phyloP scores from a whole-genome alignment of 37 sponge, comb jelly and placozoan species.

The Eunapius fragilis region DNA sequence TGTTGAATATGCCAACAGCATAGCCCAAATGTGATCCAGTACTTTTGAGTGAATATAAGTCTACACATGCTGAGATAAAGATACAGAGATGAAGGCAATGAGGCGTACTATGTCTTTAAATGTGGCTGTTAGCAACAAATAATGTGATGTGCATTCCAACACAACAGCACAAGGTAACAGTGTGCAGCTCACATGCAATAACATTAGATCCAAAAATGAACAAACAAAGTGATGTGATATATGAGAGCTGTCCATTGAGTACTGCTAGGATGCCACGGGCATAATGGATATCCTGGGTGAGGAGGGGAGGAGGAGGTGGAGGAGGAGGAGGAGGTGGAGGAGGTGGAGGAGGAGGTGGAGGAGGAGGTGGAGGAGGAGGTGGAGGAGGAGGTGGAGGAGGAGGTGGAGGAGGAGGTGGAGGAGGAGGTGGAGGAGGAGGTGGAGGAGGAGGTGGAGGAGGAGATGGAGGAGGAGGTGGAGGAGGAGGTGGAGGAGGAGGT shows the following conservation, averaged over 20 bases:
- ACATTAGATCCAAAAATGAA: conserved; percentile 43
- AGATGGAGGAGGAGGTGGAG: conserved; percentile 1
- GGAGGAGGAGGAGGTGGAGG: conserved; percentile 5
- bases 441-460: conserved; percentile 3
- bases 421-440: conserved; percentile 2
- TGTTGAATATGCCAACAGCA: conserved; percentile 46
- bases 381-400: conserved; percentile 3
- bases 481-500: no score
- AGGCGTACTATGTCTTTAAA: no score
- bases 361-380: background rate
- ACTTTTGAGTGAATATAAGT: background rate
- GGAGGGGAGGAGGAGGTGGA: background rate
- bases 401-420: conserved; percentile 1
- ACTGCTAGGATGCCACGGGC: conserved; percentile 36
- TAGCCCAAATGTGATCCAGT: background rate
- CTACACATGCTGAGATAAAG: background rate
- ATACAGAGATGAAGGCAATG: background rate
- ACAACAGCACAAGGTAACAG: background rate
- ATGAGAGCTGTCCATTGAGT: conserved; percentile 55
- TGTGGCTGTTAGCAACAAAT: no score
- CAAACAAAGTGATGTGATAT: conserved; percentile 34
- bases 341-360: conserved; percentile 6
- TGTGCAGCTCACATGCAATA: conserved; percentile 53
- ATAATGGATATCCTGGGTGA: conserved; percentile 33
- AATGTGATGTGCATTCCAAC: background rate